Percentiles rank a stretch among this genome's conserved stretches.
phyloP scores from a whole-genome alignment of 2,113 vertebrate genomes.

The Clarias macrocephalus region DNA sequence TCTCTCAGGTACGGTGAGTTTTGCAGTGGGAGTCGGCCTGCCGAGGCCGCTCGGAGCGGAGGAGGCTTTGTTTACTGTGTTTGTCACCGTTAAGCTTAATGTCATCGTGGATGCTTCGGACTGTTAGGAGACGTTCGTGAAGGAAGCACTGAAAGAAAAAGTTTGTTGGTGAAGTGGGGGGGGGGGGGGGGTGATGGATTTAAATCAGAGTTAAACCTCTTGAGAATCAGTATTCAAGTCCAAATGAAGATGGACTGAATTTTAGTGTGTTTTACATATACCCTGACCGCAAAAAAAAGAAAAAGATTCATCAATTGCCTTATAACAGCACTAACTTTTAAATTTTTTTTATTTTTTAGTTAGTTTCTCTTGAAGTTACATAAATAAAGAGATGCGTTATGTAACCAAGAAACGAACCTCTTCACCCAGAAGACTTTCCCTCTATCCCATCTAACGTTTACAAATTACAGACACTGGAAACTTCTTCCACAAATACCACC shows the following conservation, averaged over 20 bases:
- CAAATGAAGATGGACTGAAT: no score
- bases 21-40: not conserved
- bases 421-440: not conserved
- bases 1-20: slow-evolving; percentile 9
- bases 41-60: slow-evolving; percentile 38
- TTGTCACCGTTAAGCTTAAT: slow-evolving; percentile 36
- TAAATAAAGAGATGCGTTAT: not conserved
- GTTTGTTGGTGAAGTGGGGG: not conserved
- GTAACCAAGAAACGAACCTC: not conserved
- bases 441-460: not conserved
- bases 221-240: no score
- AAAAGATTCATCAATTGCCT: no score
- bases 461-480: not conserved
- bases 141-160: not conserved
- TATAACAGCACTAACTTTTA: no score
- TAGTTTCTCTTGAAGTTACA: not conserved
- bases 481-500: not conserved
- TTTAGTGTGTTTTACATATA: no score
- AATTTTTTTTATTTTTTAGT: no score
- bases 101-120: slow-evolving; percentile 37
- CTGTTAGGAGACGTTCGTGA: not conserved
- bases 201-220: not conserved
- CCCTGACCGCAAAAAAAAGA: no score
- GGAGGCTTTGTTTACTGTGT: slow-evolving; percentile 46
- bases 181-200: not conserved